Evolutionary conservation across 2,888 invertebrate species (phyloP).

Genomic region (Malachius bipustulatus): DNA sequence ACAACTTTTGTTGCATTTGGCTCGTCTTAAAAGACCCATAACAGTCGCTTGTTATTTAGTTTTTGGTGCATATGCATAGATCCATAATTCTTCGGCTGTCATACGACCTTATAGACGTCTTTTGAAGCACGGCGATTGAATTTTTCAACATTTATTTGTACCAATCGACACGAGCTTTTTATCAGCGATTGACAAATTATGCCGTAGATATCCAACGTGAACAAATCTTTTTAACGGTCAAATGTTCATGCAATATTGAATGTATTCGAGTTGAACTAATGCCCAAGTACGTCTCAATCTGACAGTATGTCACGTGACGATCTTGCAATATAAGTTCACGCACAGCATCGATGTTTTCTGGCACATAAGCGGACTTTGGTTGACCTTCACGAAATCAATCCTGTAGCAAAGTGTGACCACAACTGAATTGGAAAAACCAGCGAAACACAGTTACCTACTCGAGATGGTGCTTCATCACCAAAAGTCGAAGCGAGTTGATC

Average conservation of each 20-base stretch:
- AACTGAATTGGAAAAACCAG: constrained; percentile 11
- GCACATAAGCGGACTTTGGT: constrained; percentile 18
- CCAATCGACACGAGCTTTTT: constrained; percentile 2
- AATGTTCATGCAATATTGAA: constrained; percentile 17
- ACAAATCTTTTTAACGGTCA: constrained; percentile 9
- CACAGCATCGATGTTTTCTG: not conserved
- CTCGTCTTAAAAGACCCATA: constrained; percentile 3
- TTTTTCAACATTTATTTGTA: not conserved
- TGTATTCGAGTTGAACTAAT: constrained; percentile 16
- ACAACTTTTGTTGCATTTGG: constrained; percentile 2
- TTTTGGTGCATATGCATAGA: not conserved
- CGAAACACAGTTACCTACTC: not conserved
- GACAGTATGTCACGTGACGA: constrained; percentile 20
- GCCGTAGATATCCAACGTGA: not conserved
- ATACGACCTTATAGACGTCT: not conserved
- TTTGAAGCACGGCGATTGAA: constrained; percentile 1
- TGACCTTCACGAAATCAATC: constrained; percentile 17
- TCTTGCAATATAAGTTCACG: constrained; percentile 16
- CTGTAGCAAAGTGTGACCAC: constrained; percentile 13
- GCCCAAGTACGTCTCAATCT: constrained; percentile 19
- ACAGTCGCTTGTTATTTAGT: constrained; percentile 1
- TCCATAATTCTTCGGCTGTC: not conserved
- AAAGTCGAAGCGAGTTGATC: not conserved
- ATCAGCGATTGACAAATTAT: constrained; percentile 9
- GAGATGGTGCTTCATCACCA: not conserved